Conservation (phyloP, 2,888 invertebrate genomes). For the Ctenicera cuprea region DNA sequence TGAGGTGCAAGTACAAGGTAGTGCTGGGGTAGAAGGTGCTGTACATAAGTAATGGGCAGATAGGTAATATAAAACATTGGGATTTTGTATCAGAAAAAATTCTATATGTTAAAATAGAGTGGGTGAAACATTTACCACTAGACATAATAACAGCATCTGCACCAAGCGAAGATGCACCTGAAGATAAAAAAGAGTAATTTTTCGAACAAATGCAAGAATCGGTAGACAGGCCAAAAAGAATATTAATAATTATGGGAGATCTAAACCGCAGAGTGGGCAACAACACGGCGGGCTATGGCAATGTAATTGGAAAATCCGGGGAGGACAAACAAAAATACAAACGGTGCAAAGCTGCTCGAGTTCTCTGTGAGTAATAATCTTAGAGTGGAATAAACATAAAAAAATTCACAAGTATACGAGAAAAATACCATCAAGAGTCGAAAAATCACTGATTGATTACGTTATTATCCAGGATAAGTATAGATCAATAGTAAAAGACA, state of each 20-base stretch:
- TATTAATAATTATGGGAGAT: slow-evolving; percentile 7
- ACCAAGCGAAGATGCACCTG: background rate
- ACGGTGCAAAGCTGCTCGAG: background rate
- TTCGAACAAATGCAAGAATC: background rate
- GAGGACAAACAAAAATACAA: background rate
- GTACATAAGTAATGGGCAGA: background rate
- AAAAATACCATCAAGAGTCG: background rate
- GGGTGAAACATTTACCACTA: background rate
- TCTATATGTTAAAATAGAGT: background rate
- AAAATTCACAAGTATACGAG: background rate
- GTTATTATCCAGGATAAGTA: background rate
- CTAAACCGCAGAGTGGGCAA: slow-evolving; percentile 8
- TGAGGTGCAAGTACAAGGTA: background rate
- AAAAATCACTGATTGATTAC: background rate
- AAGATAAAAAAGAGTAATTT: background rate
- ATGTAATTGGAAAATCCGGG: no score
- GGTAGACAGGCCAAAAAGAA: background rate
- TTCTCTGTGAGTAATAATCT: slow-evolving; percentile 2
- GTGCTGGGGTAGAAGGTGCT: background rate
- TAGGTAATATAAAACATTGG: background rate
- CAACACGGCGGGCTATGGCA: background rate
- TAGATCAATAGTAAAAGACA: background rate
- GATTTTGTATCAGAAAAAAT: no score
- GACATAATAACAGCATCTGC: background rate
- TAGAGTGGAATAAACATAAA: background rate